Evolutionary conservation across 2,888 invertebrate genomes (phyloP), one percentile per base, ranked within the genome.

Genomic region (Orthonevra nobilis): DNA sequence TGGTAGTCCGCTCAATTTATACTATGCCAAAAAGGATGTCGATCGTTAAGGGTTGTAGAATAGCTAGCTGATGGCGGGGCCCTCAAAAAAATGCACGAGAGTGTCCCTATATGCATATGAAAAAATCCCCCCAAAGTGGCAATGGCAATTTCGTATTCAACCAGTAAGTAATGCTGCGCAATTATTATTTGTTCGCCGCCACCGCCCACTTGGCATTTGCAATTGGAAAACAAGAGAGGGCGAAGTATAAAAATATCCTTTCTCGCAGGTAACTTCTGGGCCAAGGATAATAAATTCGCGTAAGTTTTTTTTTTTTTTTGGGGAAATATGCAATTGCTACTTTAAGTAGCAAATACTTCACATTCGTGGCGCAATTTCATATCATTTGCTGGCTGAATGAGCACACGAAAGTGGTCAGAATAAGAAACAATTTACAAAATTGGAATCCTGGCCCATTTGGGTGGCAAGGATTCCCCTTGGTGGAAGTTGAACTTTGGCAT

Each of bases 311-410:
- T n/a, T n/a, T n/a, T n/a, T n/a, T n/a, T n/a, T n/a, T n/a, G n/a
- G n/a, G 42, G 26, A 50, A 73, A 73, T 79, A 72, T 79, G 66
- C 73, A 68, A 61, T 79, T 73, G 64, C 50, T 58, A n/a, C n/a
- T 58, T 50, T 66, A 66, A 79, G 79, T 72, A 70, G 79, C 72
- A 79, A 79, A 79, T 73, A 79, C 73, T 72, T 73, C 42, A 79
- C 72, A 72, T 66, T 61, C 66, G 56, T 40, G 54, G 48, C 61
- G 60, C 73, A 79, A 79, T 79, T 79, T 72, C 23, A 73, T 63
- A 73, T 79, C 72, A 79, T 66, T 72, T n/a, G n/a, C n/a, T n/a
- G n/a, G n/a, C n/a, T n/a, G n/a, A n/a, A n/a, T n/a, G n/a, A n/a
- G n/a, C n/a, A n/a, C n/a, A n/a, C n/a, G n/a, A n/a, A n/a, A n/a